Evolutionary conservation across 2,113 vertebrate genomes (phyloP), one percentile per base, ranked within the genome.

Genomic region (Progne subis): DNA sequence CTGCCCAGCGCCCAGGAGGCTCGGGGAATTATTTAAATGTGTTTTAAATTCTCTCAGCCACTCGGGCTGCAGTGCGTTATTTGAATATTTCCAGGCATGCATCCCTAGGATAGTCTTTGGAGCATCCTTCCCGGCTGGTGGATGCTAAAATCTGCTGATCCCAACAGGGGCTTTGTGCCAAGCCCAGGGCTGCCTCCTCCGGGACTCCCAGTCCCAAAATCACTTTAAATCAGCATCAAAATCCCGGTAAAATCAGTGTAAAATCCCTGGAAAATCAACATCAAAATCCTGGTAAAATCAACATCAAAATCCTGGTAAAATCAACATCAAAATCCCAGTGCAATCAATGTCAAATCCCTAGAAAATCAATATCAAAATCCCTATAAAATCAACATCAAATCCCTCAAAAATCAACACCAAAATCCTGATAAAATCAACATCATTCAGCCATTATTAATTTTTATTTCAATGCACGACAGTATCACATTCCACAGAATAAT

Each of bases 11-110:
- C 23, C 6, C 75, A 76, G 11, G 18, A 47, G 75, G 67, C 56
- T 92, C 16, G 16, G 63, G 83, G 96, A 97, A 74, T 94, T 82
- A 92, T 94, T 95, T 90, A 82, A 87, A 85, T 59, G 4, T 28
- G 44, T 43, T 92, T 90, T 68, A 6, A 78, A 87, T 90, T 90
- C 70, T 78, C 76, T 92, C 87, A 70, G 75, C 63, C 55, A 70
- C 74, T 70, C 57, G 4, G 90, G 72, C 76, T 94, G 78, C 56
- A 14, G 18, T 47, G 46, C 8, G 92, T 90, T 81, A 89, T 94
- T 88, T 76, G 44, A 92, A 69, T 65, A 28, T 92, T 97, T 94
- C 88, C 87, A 92, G 78, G 53, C 4, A 3, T 46, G n/a, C 41
- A 68, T 92, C 93, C 74, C 32, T 14, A 75, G 88, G 69, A 57